A percentile compares a stretch with the other conserved stretches of the same genome.
Evolutionary conservation across 2,888 invertebrate species (phyloP).

Genomic region (Synergus japonicus): DNA sequence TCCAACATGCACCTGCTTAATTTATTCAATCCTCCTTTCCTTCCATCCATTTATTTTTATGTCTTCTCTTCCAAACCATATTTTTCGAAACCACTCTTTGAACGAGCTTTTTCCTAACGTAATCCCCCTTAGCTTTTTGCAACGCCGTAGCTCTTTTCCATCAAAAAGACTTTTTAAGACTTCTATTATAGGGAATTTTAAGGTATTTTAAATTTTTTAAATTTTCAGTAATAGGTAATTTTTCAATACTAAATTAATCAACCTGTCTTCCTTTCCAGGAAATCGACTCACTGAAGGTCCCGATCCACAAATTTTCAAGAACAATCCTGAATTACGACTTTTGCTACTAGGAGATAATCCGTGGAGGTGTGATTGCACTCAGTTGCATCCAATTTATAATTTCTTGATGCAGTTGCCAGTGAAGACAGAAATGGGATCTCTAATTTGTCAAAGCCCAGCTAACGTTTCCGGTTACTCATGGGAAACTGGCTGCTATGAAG

Average conservation of each 20-base stretch:
- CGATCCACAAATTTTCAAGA: slow-evolving; percentile 80
- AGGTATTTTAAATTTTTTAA: too few species aligned
- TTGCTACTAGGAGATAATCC: slow-evolving; percentile 86
- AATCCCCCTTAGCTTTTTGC: too few species aligned
- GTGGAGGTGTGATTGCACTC: slow-evolving; percentile 86
- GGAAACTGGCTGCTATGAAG: slow-evolving; percentile 83
- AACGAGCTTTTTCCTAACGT: too few species aligned
- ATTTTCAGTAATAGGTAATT: neutral
- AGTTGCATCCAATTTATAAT: slow-evolving; percentile 82
- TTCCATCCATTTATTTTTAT: too few species aligned
- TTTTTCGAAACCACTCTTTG: too few species aligned
- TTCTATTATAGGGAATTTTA: too few species aligned
- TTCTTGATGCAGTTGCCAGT: slow-evolving; percentile 81
- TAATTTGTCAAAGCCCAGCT: slow-evolving; percentile 84
- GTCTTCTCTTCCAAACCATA: too few species aligned
- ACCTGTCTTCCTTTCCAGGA: slow-evolving; percentile 72
- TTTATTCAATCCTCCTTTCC: too few species aligned
- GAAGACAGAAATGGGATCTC: slow-evolving; percentile 78
- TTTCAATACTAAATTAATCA: neutral
- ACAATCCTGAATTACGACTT: slow-evolving; percentile 80
- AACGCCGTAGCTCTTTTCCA: too few species aligned
- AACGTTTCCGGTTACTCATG: slow-evolving; percentile 83
- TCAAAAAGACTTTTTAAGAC: too few species aligned
- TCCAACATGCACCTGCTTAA: neutral
- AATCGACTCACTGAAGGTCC: slow-evolving; percentile 83